These are phyloP conservation scores for Aporophyla lueneburgensis DNA, from an alignment of 2,888 invertebrate genomes.

Conservation along the genomic window DNA sequence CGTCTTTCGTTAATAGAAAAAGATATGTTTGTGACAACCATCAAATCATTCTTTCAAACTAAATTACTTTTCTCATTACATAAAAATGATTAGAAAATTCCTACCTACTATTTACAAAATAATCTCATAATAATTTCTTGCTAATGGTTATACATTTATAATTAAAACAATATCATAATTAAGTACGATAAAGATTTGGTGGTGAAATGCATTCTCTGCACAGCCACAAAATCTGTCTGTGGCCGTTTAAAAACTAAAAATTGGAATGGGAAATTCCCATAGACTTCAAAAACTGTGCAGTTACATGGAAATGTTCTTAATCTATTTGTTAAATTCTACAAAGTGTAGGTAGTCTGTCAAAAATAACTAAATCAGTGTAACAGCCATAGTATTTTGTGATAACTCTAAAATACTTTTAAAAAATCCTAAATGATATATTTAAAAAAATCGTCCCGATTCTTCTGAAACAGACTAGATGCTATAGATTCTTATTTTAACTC, in stretches of 20 bases:
- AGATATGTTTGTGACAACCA: conserved; percentile 25
- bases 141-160: conserved; percentile 60
- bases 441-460: conserved; percentile 23
- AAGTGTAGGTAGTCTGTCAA: conserved; percentile 36
- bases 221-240: conserved; percentile 15
- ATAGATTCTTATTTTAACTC: conserved; percentile 52
- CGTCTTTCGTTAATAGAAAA: conserved; percentile 3
- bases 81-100: conserved; percentile 52
- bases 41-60: conserved; percentile 16
- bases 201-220: conserved; percentile 76
- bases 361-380: conserved; percentile 53
- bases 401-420: conserved; percentile 42
- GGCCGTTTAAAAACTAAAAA: conserved; percentile 18
- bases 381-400: conserved; percentile 60
- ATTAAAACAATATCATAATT: conserved; percentile 71
- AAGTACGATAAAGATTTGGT: conserved; percentile 83
- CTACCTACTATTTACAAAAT: conserved; percentile 70
- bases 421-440: conserved; percentile 21
- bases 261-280: conserved; percentile 36
- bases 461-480: conserved; percentile 63
- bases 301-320: conserved; percentile 25
- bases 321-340: conserved; percentile 20
- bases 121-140: conserved; percentile 69
- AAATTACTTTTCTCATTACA: conserved; percentile 36
- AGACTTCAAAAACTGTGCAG: conserved; percentile 16